Percentiles rank a stretch among this genome's conserved stretches.
Conservation (phyloP, 1,140 invertebrate species). For the Drosophila teissieri region DNA sequence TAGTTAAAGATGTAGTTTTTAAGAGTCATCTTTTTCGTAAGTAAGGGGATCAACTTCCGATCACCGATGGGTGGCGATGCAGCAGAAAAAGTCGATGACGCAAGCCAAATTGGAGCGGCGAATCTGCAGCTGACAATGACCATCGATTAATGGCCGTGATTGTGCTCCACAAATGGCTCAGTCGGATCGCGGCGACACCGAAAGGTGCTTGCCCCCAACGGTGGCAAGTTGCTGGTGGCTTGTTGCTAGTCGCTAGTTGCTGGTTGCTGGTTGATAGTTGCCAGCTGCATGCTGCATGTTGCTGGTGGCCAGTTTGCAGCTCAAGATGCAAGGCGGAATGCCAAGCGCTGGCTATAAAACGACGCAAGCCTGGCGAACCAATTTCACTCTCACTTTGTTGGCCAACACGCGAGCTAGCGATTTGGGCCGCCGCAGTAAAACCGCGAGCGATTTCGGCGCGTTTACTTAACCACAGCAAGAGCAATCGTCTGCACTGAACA, state of each 20-base stretch:
- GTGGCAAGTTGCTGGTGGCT: slow-evolving; percentile 26
- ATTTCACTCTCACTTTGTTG: slow-evolving; percentile 80
- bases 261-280: background rate
- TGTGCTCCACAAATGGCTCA: slow-evolving; percentile 41
- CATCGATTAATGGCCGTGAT: slow-evolving; percentile 41
- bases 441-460: slow-evolving; percentile 19
- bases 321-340: slow-evolving; percentile 6
- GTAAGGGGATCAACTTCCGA: background rate
- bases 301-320: slow-evolving; percentile 29
- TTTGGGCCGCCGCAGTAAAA: slow-evolving; percentile 11
- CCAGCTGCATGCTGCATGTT: slow-evolving; percentile 15
- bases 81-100: slow-evolving; percentile 1
- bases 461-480: slow-evolving; percentile 9
- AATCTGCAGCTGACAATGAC: slow-evolving; percentile 28
- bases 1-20: too few relatives aligned
- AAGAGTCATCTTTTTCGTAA: too few relatives aligned
- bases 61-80: background rate
- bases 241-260: slow-evolving; percentile 12
- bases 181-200: slow-evolving; percentile 26
- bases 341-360: slow-evolving; percentile 59
- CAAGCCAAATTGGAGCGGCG: slow-evolving; percentile 29
- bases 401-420: slow-evolving; percentile 59
- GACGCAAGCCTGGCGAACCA: slow-evolving; percentile 42
- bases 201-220: slow-evolving; percentile 73
- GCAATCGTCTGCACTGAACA: slow-evolving; percentile 17